Evolutionary conservation across 2,797 vertebrate species (phyloP), one percentile per base, ranked within the genome.

Genomic region (Eutrigla gurnardus): DNA sequence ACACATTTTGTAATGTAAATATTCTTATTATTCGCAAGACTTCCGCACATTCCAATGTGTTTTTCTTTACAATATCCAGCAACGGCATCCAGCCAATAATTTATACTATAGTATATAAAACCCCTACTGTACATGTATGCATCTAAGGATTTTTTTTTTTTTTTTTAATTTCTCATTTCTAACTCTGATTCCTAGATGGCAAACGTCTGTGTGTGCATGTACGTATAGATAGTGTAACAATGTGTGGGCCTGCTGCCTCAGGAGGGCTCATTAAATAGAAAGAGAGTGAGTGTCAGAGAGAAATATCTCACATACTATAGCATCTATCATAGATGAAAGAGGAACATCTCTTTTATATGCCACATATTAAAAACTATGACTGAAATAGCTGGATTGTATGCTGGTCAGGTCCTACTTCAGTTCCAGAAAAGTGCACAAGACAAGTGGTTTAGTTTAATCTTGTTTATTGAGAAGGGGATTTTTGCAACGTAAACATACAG

Each of bases 241-340:
- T 78, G 59, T 69, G 46, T 53, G 61, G 43, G 63, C 70, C 50
- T 46, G 53, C 47, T 70, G 18, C 40, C 61, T 86, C 78, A 76
- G 25, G 64, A 73, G 83, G 55, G 47, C 84, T 87, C 70, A 88
- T 87, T 89, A 87, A 79, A 84, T 53, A 64, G 50, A 74, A 49
- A 72, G 49, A 59, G 40, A 74, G 45, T 25, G 53, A 14, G n/a
- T 66, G 60, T 81, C 73, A 43, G 36, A 67, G n/a, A 61, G 49
- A 63, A 79, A 73, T 70, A 73, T 58, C 35, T 77, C 4, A 37
- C 42, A 70, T 54, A 61, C 52, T 14, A 47, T 61, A 74, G 52
- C 70, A 82, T 84, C 49, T 54, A 73, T 78, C 73, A 75, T 59
- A 72, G 43, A 75, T 77, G 50, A 80, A 75, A 80, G 46, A 73